Conservation (phyloP, 2,113 vertebrate genomes). For the Perca fluviatilis region DNA sequence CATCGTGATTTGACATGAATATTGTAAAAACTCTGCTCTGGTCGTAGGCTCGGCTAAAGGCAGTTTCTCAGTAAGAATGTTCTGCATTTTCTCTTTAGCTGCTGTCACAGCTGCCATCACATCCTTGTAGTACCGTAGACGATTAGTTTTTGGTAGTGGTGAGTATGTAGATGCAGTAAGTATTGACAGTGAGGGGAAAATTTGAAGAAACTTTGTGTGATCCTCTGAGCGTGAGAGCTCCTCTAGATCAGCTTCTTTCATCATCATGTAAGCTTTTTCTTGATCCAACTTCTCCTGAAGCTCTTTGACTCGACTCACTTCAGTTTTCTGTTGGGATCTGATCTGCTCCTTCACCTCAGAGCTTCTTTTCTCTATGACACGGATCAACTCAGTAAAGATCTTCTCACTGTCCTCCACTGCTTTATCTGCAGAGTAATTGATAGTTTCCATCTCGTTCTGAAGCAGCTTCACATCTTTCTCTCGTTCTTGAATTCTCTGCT, state of each 20-base stretch:
- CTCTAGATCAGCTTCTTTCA: too few relatives aligned
- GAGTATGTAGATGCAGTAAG: too few relatives aligned
- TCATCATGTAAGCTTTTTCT: background rate
- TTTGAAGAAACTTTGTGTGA: too few relatives aligned
- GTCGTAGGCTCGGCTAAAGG: accelerated
- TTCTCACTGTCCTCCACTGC: constrained; percentile 27
- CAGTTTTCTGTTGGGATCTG: background rate
- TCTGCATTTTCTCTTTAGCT: too few relatives aligned
- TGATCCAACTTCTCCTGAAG: background rate
- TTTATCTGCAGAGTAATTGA: constrained; percentile 37
- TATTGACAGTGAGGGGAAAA: too few relatives aligned
- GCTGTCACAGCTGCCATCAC: background rate
- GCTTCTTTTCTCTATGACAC: background rate
- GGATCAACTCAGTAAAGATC: constrained; percentile 14
- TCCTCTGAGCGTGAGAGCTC: too few relatives aligned
- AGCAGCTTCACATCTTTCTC: background rate
- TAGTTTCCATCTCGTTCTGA: background rate
- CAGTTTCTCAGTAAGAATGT: too few relatives aligned
- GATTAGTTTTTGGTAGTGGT: too few relatives aligned
- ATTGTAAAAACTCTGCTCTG: too few relatives aligned
- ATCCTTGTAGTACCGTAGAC: too few relatives aligned
- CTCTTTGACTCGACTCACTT: background rate
- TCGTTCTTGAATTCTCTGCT: too few relatives aligned
- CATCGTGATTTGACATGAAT: too few relatives aligned
- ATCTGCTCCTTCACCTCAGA: constrained; percentile 5